Evolutionary conservation across 1,140 invertebrate genomes (phyloP), one percentile per base, ranked within the genome.

Genomic region (Euglossa dilemma): DNA sequence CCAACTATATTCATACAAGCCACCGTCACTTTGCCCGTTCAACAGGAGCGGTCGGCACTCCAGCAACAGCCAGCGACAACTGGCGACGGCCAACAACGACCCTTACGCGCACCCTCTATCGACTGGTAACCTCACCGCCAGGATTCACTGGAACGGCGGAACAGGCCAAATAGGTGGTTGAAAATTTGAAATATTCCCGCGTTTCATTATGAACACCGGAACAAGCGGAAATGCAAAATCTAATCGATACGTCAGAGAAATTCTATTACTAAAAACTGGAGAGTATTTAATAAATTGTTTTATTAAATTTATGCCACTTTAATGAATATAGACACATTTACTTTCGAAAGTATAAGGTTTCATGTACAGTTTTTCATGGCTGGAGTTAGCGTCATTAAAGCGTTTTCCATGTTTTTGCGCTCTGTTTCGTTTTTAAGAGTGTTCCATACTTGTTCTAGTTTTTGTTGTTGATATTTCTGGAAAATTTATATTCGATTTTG

Each of bases 391-490:
- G 92, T 93, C 89, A 94, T 91, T 56, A 95, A 75, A 47, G 90
- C 89, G 45, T 93, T 87, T 80, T 91, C 92, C 80, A 95, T 88
- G 28, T 90, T 85, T 79, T 91, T 88, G 69, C 90, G 94, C 66
- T 95, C 90, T n/a, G 91, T 78, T 4, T 95, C 92, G 52, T 80
- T 95, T 85, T 95, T 95, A 66, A 96, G 91, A 75, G 90, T 94
- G 8, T 90, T 87, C 95, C 95, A 96, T 84, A 94, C 93, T 56
- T 91, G 91, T 84, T 96, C 94, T 82, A 96, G 93, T 88, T 95
- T 95, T 84, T 94, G 92, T 81, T 95, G 95, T 89, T 97, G 97
- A 91, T 96, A 95, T 80, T 95, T 96, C 90, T 96, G 93, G 25
- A 83, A 86, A 70, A 85, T 78, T 23, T 69, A 6, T 0, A 73